Percentiles rank a stretch among this genome's conserved stretches.
phyloP scores from a whole-genome alignment of 2,797 vertebrate species.

The Macropus fuliginosus region DNA sequence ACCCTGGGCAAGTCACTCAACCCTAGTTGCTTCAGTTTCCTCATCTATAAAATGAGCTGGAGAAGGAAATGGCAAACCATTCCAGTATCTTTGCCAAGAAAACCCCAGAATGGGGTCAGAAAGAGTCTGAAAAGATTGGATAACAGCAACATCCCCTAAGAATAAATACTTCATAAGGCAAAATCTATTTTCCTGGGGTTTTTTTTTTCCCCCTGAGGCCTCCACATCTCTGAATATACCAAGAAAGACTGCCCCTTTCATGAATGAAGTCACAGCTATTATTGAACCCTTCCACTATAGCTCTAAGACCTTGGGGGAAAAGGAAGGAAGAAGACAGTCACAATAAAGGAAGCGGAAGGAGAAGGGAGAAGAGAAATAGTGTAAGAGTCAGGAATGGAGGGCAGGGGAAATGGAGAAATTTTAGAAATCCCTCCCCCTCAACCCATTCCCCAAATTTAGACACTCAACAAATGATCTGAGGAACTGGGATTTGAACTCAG shows the following conservation, averaged over 20 bases:
- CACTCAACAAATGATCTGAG: not conserved
- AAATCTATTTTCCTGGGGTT: not conserved
- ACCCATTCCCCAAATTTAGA: not conserved
- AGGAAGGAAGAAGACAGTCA: not conserved
- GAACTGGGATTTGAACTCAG: not conserved
- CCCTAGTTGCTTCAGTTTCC: not conserved
- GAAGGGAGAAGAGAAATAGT: not conserved
- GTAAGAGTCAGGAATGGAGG: not conserved
- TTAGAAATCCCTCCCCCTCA: not conserved
- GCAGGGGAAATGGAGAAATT: not conserved
- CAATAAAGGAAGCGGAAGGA: not conserved
- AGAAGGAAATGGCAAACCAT: not conserved
- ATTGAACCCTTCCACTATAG: not conserved
- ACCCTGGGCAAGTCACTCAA: not conserved
- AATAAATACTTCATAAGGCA: not conserved
- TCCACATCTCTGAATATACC: not conserved
- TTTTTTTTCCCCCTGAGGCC: not conserved
- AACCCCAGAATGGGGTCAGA: not conserved
- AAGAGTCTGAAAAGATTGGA: not conserved
- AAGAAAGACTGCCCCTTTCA: not conserved
- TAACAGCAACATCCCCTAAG: not conserved
- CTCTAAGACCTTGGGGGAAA: not conserved
- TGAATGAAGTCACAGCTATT: not conserved
- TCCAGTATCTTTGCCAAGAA: not conserved
- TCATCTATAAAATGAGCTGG: not conserved